Evolutionary conservation across 2,888 invertebrate species (phyloP).

Genomic region (Ptilodon capucinus): DNA sequence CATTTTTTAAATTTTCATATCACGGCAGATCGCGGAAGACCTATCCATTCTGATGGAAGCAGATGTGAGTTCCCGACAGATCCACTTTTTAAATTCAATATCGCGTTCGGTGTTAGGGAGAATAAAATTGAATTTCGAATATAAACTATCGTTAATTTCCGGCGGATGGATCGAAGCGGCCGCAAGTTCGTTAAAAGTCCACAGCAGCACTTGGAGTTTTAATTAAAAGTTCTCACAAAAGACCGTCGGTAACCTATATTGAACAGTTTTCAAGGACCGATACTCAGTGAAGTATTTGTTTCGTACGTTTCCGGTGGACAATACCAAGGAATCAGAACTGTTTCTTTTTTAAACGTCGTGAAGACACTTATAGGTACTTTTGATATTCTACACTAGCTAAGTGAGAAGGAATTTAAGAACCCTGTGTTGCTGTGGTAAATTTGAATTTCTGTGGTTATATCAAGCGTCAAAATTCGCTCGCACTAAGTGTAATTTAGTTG

Average conservation of each 20-base stretch:
- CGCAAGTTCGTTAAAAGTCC: slow-evolving; percentile 38
- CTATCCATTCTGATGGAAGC: too few species aligned
- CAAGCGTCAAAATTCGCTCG: too few species aligned
- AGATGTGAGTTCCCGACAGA: background rate
- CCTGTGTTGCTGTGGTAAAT: too few species aligned
- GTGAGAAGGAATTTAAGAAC: too few species aligned
- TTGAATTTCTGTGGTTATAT: too few species aligned
- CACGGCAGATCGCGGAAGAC: too few species aligned
- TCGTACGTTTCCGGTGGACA: background rate
- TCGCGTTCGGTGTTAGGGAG: background rate
- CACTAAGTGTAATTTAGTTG: too few species aligned
- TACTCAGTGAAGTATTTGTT: slow-evolving; percentile 7
- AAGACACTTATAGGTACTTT: too few species aligned
- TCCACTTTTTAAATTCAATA: background rate
- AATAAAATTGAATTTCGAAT: background rate
- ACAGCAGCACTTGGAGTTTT: slow-evolving; percentile 32
- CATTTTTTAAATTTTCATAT: too few species aligned
- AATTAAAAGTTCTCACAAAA: slow-evolving; percentile 48
- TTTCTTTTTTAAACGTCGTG: too few species aligned
- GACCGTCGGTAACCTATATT: slow-evolving; percentile 25
- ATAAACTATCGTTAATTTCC: slow-evolving; percentile 26
- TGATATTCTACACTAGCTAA: too few species aligned
- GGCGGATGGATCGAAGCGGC: slow-evolving; percentile 17
- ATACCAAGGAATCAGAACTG: too few species aligned
- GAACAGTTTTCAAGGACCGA: slow-evolving; percentile 16